Evolutionary conservation across 2,113 vertebrate genomes (phyloP).

Genomic region (Fregata magnificens): DNA sequence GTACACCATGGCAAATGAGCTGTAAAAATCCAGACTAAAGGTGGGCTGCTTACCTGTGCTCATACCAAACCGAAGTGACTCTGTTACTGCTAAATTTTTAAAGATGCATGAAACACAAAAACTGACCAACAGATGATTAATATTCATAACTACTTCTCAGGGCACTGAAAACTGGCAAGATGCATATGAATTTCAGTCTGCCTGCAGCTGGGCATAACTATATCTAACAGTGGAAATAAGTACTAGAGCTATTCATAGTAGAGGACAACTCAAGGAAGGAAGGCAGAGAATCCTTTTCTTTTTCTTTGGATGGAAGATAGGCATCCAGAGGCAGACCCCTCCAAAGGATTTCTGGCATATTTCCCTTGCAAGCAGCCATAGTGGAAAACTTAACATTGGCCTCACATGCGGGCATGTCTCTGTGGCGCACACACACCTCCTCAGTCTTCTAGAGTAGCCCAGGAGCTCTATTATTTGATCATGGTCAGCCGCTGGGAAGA

Average conservation of each 20-base stretch:
- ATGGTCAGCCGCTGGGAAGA: background rate
- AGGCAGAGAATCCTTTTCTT: background rate
- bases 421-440: background rate
- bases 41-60: background rate
- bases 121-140: background rate
- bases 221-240: background rate
- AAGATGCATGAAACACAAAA: background rate
- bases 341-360: background rate
- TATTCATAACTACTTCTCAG: background rate
- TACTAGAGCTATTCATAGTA: background rate
- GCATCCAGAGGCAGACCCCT: background rate
- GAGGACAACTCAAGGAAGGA: background rate
- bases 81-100: background rate
- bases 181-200: background rate
- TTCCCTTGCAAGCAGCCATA: background rate
- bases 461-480: background rate
- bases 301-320: background rate
- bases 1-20: background rate
- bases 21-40: background rate
- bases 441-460: background rate
- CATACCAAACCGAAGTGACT: background rate
- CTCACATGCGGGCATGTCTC: background rate
- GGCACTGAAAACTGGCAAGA: background rate
- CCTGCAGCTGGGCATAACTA: background rate
- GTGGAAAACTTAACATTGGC: background rate